Percentiles rank a stretch among this genome's conserved stretches.
Conservation (phyloP, 2,113 vertebrate species). For the Cariama cristata region DNA sequence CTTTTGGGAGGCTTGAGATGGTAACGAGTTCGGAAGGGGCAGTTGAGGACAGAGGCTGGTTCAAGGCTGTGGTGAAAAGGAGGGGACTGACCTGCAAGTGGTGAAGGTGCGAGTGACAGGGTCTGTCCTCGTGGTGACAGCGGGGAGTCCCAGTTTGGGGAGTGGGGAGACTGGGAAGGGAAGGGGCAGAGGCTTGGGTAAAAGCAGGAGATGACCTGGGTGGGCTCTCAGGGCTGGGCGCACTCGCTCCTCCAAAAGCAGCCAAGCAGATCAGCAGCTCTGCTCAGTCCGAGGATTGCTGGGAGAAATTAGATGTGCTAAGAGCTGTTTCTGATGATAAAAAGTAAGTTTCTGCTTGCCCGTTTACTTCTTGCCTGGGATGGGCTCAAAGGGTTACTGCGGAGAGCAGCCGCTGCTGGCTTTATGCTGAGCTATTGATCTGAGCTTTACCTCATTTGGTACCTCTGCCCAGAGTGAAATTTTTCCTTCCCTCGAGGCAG, state of each 20-base stretch:
- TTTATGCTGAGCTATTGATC: not conserved
- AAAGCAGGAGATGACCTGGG: accelerated
- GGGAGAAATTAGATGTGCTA: not conserved
- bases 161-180: not conserved
- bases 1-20: not conserved
- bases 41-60: not conserved
- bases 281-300: not conserved
- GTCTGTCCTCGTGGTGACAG: not conserved
- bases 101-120: not conserved
- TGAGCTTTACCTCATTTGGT: not conserved
- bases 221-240: not conserved
- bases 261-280: not conserved
- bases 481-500: constrained; percentile 40
- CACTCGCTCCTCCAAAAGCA: not conserved
- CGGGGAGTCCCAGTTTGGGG: not conserved
- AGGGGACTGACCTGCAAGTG: not conserved
- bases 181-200: not conserved
- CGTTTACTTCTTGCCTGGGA: not conserved
- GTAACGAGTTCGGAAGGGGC: not conserved
- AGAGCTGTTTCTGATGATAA: not conserved
- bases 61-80: not conserved
- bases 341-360: not conserved
- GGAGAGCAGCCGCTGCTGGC: not conserved
- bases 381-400: not conserved
- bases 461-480: not conserved